Conservation (phyloP, 2,888 invertebrate species). For the Phanerotoma sp. region DNA sequence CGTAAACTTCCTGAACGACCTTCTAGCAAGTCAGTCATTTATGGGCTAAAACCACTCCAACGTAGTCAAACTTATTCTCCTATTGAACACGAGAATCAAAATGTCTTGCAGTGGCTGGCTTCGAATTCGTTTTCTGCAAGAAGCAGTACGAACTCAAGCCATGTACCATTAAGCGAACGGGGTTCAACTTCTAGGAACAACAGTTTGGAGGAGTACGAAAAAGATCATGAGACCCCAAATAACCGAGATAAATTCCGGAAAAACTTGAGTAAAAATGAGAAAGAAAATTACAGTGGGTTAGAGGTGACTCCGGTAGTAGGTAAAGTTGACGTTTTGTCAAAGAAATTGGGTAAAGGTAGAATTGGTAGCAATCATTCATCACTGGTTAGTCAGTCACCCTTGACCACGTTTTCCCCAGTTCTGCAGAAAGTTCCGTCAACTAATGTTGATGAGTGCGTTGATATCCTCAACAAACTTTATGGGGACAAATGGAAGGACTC, state of each 20-base stretch:
- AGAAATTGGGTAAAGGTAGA: too few relatives aligned
- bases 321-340: too few relatives aligned
- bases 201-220: constrained; percentile 52
- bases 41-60: too few relatives aligned
- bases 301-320: too few relatives aligned
- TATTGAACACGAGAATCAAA: constrained; percentile 38
- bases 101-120: constrained; percentile 50
- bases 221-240: constrained; percentile 53
- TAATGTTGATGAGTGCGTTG: constrained; percentile 43
- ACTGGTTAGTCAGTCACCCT: too few relatives aligned
- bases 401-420: too few relatives aligned
- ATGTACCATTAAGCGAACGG: constrained; percentile 39
- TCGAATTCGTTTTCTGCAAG: constrained; percentile 39
- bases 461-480: constrained; percentile 60
- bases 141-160: constrained; percentile 43
- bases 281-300: too few relatives aligned
- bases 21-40: too few relatives aligned
- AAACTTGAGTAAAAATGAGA: too few relatives aligned
- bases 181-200: constrained; percentile 51
- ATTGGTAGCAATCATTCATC: too few relatives aligned
- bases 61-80: neutral
- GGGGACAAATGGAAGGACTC: constrained; percentile 62
- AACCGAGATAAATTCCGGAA: constrained; percentile 44
- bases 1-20: too few relatives aligned
- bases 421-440: neutral